Evolutionary conservation across 2,797 vertebrate genomes (phyloP).

Genomic region (Smutsia gigantea): DNA sequence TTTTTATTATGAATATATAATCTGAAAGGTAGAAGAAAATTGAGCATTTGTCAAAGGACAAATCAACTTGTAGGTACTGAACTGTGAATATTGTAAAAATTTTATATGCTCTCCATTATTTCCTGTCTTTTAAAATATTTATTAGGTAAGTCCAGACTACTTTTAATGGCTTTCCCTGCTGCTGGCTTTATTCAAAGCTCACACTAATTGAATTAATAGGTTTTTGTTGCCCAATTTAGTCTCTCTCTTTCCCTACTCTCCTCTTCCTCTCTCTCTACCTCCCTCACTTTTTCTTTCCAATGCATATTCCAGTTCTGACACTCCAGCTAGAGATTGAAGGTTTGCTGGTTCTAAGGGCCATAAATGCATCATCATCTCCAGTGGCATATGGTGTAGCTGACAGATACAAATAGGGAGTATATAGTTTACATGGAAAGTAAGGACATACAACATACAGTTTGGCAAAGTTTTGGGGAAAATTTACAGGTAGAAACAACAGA

Average conservation of each 20-base stretch:
- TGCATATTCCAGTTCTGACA: neutral
- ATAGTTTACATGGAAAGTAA: neutral
- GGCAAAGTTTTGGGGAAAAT: neutral
- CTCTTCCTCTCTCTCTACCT: no score
- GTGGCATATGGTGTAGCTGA: neutral
- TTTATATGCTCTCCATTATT: neutral
- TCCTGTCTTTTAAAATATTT: neutral
- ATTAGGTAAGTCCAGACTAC: neutral
- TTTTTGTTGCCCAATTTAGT: neutral
- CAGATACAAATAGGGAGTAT: neutral
- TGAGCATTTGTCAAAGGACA: neutral
- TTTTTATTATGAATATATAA: neutral
- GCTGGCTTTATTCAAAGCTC: neutral
- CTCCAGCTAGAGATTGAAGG: neutral
- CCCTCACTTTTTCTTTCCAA: neutral
- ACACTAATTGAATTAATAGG: neutral
- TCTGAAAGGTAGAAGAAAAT: neutral
- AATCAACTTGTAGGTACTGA: neutral
- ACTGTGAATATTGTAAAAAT: conserved; percentile 11
- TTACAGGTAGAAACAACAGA: neutral
- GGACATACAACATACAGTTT: neutral
- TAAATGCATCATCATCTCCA: neutral
- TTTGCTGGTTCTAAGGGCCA: rapidly evolving
- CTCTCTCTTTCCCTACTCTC: neutral
- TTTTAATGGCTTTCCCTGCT: conserved; percentile 34